Base-by-base conservation (phyloP, 2,797 vertebrate species). In the Cygnus olor region DNA sequence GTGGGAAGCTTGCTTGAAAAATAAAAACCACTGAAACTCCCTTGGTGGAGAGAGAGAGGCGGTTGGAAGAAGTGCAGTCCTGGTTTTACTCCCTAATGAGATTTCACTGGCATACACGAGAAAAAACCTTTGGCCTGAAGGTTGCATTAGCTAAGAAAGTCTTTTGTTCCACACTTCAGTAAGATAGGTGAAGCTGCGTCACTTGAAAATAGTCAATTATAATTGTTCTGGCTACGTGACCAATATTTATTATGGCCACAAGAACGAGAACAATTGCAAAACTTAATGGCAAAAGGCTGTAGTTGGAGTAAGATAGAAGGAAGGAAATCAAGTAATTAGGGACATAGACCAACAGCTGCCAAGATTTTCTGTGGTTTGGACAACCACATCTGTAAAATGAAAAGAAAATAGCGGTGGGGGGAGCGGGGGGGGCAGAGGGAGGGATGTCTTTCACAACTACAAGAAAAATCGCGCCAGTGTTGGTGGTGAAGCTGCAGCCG, bases 61-160 rank as follows among this genome's bases (percentile, higher is more conserved):
- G 74, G 54, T 68, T 64, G 47, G 16, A 91, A 57, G 22, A 64
- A 2, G 2, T 71, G 4, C 24, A 69, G 21, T 65, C 28, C 22
- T 79, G 38, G 22, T 73, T 85, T 79, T 57, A 70, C 10, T 63
- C 10, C 1, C 70, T 93, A 94, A 95, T 88, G 54, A 81, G 69
- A 81, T 69, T 90, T 91, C 27, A 45, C 1, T 1, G 9, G 8
- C 71, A 45, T 22, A 14, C 44, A 9, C 30, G 18, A 95, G 36
- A 61, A 28, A 72, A 61, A 88, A 90, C 13, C 49, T 89, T 91
- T 74, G 85, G 57, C 72, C 49, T 80, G 32, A 53, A 80, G 34
- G 5, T 44, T 91, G 8, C 5, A 9, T 36, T 70, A 80, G 5
- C 25, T 76, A 69, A 64, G 21, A 87, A 92, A 87, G 56, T 9